Evolutionary conservation across 2,113 vertebrate species (phyloP), one percentile per base, ranked within the genome.

Genomic region (Oenanthe melanoleuca): DNA sequence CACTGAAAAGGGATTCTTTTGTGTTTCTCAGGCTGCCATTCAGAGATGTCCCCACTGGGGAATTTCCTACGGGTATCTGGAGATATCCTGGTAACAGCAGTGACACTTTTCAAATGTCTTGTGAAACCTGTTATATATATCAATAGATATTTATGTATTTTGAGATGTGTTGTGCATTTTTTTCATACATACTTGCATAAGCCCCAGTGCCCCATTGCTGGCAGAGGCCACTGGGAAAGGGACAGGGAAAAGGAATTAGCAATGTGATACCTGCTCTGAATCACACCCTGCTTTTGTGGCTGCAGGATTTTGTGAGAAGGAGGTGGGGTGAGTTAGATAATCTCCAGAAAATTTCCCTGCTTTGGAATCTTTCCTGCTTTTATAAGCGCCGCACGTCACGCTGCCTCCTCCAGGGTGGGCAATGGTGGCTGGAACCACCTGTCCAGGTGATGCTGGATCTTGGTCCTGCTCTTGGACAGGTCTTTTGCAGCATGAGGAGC

Each of bases 301-400:
- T 86, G 66, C 26, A 33, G 71, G 89, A 33, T 75, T 56, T 55
- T 8, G 66, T 59, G 80, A 86, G 59, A 11, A 3, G 31, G 55
- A 86, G 84, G 64, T 69, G 64, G 34, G 31, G n/a, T 80, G 22
- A 15, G 0, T 12, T 31, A 34, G 2, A 42, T 94, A 86, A 94
- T 24, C 63, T 55, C 34, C 5, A 0, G 86, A 73, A 61, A 80
- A 72, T 23, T 21, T 45, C 65, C 45, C 38, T 26, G 20, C 34
- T 42, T 73, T 26, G 15, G 56, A 69, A 91, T 5, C 55, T 17
- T 80, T 28, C 56, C 55, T 5, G 3, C 64, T 87, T 81, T 61
- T 50, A 55, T 63, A 45, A 84, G 9, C 42, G 63, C 37, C 44
- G 11, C 5, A 2, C 1, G 0, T 73, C 6, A 1, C 38, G 1